phyloP scores from a whole-genome alignment of 2,888 invertebrate genomes.

The Erebia ligea region DNA sequence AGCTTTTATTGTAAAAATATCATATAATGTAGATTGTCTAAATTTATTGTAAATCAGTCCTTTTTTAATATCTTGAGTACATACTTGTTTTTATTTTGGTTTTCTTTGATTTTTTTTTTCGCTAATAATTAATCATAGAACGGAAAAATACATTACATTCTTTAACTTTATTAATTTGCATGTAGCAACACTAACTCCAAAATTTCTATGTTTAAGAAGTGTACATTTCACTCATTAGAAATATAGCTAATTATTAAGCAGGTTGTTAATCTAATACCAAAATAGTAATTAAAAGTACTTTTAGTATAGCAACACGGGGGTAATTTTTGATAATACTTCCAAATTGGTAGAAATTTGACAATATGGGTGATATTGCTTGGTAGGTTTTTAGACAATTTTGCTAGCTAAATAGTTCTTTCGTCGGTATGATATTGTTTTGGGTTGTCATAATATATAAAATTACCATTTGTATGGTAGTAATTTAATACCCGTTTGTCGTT shows the following conservation, averaged over 20 bases:
- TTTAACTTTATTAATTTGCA: conserved; percentile 26
- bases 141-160: conserved; percentile 5
- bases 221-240: conserved; percentile 43
- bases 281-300: conserved; percentile 33
- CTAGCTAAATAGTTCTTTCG: conserved; percentile 40
- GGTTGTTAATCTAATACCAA: conserved; percentile 33
- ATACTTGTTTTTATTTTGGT: conserved; percentile 5
- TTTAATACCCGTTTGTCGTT: conserved; percentile 35
- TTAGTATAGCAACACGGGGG: conserved; percentile 41
- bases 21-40: conserved; percentile 26
- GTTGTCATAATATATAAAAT: conserved; percentile 36
- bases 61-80: background rate
- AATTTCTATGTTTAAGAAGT: conserved; percentile 27
- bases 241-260: conserved; percentile 40
- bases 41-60: conserved; percentile 15
- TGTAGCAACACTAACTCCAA: conserved; percentile 42
- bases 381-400: conserved; percentile 45
- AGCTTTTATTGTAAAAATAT: conserved; percentile 33
- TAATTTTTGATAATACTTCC: conserved; percentile 38
- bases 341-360: conserved; percentile 43
- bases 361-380: conserved; percentile 42
- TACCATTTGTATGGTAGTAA: conserved; percentile 41
- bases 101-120: conserved; percentile 15
- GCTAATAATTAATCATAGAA: conserved; percentile 20
- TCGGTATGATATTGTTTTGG: conserved; percentile 32